Evolutionary conservation across 2,797 vertebrate species (phyloP).

Genomic region (Lophotriccus pileatus): DNA sequence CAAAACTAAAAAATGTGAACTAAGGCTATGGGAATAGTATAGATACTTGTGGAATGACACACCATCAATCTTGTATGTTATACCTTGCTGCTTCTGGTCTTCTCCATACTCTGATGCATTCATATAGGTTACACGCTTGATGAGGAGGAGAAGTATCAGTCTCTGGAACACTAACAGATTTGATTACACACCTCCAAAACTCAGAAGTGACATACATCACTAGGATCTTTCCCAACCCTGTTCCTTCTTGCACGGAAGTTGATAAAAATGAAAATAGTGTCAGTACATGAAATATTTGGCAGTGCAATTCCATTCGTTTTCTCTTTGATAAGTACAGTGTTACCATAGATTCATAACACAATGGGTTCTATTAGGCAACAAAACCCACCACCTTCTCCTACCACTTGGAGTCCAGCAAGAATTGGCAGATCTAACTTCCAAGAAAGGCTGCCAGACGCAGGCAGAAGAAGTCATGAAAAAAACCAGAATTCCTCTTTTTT

Average conservation of each 20-base stretch:
- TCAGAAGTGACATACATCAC: background rate
- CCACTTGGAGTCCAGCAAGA: background rate
- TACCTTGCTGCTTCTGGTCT: background rate
- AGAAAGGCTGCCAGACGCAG: background rate
- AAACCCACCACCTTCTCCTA: background rate
- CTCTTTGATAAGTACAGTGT: background rate
- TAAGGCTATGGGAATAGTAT: background rate
- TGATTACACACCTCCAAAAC: background rate
- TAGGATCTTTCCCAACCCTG: background rate
- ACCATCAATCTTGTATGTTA: accelerated
- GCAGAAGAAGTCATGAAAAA: background rate
- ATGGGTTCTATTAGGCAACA: background rate
- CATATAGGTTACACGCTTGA: background rate
- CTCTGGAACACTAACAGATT: background rate
- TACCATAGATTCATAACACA: background rate
- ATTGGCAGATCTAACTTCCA: background rate
- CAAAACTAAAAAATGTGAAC: background rate
- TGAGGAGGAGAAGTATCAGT: background rate
- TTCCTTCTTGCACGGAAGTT: background rate
- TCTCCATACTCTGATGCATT: background rate
- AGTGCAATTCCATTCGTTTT: background rate
- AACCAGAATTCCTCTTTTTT: background rate
- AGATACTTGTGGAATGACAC: accelerated
- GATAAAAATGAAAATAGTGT: background rate
- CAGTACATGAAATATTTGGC: background rate